Evolutionary conservation across 2,113 vertebrate genomes (phyloP).

Genomic region (Pomatorhinus ruficollis): DNA sequence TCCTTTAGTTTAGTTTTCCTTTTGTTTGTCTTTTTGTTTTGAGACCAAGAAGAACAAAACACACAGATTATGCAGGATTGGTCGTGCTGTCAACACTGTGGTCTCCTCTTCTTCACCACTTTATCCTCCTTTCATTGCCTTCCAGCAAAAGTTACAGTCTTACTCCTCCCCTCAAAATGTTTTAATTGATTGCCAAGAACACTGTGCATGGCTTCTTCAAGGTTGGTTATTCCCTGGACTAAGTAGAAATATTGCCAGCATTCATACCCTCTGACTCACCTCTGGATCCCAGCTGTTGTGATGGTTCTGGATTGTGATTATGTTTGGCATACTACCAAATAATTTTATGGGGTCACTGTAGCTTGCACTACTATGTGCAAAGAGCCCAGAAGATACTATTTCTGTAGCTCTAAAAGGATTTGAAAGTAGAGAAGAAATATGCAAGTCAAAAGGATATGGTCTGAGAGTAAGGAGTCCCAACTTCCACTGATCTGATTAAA

Average conservation of each 20-base stretch:
- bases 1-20: neutral
- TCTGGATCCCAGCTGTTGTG: neutral
- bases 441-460: neutral
- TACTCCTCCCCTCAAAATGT: neutral
- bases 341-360: neutral
- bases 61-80: neutral
- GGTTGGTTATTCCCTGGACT: neutral
- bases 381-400: neutral
- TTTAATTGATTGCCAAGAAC: neutral
- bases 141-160: neutral
- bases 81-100: neutral
- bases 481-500: neutral
- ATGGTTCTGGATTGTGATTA: neutral
- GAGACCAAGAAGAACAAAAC: neutral
- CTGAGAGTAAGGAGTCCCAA: neutral
- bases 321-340: neutral
- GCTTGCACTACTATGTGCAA: neutral
- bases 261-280: neutral
- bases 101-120: neutral
- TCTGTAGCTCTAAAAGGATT: neutral
- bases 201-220: neutral
- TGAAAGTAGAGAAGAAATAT: neutral
- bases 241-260: neutral
- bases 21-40: neutral
- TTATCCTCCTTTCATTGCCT: neutral